These are phyloP conservation scores for Fabriciana adippe DNA, from an alignment of 2,888 invertebrate genomes.

Conservation along the genomic window DNA sequence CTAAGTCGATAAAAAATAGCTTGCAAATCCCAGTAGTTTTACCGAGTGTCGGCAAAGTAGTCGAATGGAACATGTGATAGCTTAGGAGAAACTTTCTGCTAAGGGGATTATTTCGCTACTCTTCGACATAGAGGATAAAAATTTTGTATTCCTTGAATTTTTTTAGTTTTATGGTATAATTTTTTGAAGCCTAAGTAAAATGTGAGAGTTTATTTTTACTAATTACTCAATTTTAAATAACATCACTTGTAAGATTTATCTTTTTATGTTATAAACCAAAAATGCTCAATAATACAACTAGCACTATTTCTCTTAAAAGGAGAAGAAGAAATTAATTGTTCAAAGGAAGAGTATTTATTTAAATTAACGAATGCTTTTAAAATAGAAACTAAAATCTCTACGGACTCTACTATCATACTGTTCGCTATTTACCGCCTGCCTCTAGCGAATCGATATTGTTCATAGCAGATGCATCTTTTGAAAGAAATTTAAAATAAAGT, in stretches of 20 bases:
- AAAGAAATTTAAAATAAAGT: conserved; percentile 32
- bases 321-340: background rate
- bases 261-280: background rate
- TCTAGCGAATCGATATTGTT: conserved; percentile 69
- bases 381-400: conserved; percentile 56
- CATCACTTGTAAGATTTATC: background rate
- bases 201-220: no score
- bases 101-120: conserved; percentile 48
- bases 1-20: conserved; percentile 65
- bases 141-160: background rate
- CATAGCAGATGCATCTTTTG: conserved; percentile 58
- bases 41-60: conserved; percentile 66
- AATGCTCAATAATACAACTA: background rate
- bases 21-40: conserved; percentile 66
- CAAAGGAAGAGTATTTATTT: background rate
- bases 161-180: background rate
- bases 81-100: conserved; percentile 66
- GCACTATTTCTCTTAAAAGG: background rate
- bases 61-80: conserved; percentile 67
- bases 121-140: conserved; percentile 24
- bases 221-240: no score
- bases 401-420: conserved; percentile 67
- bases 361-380: conserved; percentile 44
- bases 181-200: no score
- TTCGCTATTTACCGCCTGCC: conserved; percentile 70